Evolutionary conservation across 2,888 invertebrate genomes (phyloP).

Genomic region (Himalopsyche kuldschensis): DNA sequence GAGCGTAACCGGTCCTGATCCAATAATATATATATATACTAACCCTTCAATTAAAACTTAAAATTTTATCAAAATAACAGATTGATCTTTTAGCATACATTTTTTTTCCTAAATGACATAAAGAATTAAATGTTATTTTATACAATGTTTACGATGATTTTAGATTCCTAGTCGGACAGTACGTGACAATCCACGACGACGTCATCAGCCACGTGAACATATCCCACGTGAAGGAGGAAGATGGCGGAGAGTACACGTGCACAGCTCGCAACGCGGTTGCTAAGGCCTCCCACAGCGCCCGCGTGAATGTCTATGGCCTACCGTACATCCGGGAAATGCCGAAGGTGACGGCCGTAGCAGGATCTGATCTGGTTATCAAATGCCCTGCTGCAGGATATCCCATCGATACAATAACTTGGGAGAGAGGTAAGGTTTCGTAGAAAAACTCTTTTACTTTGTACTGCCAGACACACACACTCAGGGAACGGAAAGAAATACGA

Average conservation of each 20-base stretch:
- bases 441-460: too few species aligned
- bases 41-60: too few species aligned
- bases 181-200: slow-evolving; percentile 89
- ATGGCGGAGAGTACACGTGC: slow-evolving; percentile 88
- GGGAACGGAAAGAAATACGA: too few species aligned
- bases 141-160: slow-evolving; percentile 45
- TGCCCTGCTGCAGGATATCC: slow-evolving; percentile 90
- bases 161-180: slow-evolving; percentile 88
- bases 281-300: slow-evolving; percentile 76
- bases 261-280: slow-evolving; percentile 82
- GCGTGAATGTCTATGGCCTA: slow-evolving; percentile 85
- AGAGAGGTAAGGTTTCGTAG: slow-evolving; percentile 67
- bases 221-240: slow-evolving; percentile 83
- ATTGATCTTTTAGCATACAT: too few species aligned
- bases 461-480: too few species aligned
- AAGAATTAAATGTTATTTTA: too few species aligned
- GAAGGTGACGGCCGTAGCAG: slow-evolving; percentile 84
- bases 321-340: slow-evolving; percentile 88
- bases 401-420: slow-evolving; percentile 86
- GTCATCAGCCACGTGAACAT: slow-evolving; percentile 92
- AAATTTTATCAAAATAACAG: too few species aligned
- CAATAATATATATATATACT: too few species aligned
- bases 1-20: too few species aligned
- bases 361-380: slow-evolving; percentile 80
- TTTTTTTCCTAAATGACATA: too few species aligned